Conservation (phyloP, 2,113 vertebrate genomes). For the Leucosticte australis region DNA sequence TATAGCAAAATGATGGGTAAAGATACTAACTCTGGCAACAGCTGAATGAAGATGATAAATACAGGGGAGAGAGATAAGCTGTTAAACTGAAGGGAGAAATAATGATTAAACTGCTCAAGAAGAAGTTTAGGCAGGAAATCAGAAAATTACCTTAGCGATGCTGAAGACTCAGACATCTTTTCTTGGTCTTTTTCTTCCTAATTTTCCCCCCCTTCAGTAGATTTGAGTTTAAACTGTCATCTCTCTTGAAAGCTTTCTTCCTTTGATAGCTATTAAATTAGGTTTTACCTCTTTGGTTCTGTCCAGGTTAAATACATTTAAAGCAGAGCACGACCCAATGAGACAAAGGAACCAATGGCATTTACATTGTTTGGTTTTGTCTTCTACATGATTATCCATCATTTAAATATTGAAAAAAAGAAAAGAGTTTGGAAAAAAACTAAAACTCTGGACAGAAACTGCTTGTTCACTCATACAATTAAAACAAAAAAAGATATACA, state of each 20-base stretch:
- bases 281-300: constrained; percentile 45
- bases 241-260: not conserved
- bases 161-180: not conserved
- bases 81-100: not conserved
- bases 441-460: not conserved
- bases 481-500: not conserved
- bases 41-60: not conserved
- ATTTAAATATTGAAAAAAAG: constrained; percentile 33
- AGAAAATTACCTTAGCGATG: not conserved
- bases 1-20: not conserved
- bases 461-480: not conserved
- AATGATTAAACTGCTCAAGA: not conserved
- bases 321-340: constrained; percentile 38
- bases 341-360: constrained; percentile 50
- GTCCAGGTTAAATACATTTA: constrained; percentile 68
- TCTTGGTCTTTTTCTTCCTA: not conserved
- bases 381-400: constrained; percentile 39
- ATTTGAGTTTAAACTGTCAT: not conserved
- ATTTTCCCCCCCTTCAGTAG: not conserved
- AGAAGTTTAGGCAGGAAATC: not conserved
- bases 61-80: not conserved
- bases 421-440: not conserved
- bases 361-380: constrained; percentile 59
- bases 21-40: not conserved
- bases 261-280: constrained; percentile 69